Evolutionary conservation across 2,797 vertebrate genomes (phyloP).

Genomic region (Gorsachius magnificus): DNA sequence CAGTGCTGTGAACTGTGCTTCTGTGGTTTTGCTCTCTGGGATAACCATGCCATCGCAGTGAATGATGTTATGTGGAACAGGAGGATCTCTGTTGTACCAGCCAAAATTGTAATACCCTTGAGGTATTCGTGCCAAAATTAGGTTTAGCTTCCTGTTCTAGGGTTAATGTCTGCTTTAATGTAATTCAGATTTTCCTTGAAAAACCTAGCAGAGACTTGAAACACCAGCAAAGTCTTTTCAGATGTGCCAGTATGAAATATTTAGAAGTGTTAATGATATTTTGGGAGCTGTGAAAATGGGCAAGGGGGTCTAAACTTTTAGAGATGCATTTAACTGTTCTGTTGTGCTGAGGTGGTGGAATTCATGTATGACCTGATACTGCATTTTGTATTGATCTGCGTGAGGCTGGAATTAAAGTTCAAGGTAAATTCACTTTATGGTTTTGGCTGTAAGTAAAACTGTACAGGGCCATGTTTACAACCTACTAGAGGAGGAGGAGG

Average conservation of each 20-base stretch:
- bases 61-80: background rate
- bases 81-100: background rate
- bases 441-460: background rate
- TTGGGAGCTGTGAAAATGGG: background rate
- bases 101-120: background rate
- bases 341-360: background rate
- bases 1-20: background rate
- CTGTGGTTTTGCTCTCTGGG: background rate
- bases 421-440: background rate
- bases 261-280: background rate
- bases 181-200: slow-evolving; percentile 41
- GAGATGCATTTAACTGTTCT: background rate
- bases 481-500: background rate
- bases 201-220: background rate
- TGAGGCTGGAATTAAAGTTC: background rate
- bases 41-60: background rate
- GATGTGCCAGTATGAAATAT: background rate
- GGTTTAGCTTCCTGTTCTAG: background rate
- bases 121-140: background rate
- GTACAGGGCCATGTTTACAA: background rate
- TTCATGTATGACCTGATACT: background rate
- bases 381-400: background rate
- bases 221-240: background rate
- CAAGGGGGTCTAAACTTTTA: background rate
- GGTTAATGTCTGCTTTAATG: slow-evolving; percentile 36